These are phyloP conservation scores for Cyprinodon variegatus DNA, from an alignment of 2,113 vertebrate species.

Conservation along the genomic window DNA sequence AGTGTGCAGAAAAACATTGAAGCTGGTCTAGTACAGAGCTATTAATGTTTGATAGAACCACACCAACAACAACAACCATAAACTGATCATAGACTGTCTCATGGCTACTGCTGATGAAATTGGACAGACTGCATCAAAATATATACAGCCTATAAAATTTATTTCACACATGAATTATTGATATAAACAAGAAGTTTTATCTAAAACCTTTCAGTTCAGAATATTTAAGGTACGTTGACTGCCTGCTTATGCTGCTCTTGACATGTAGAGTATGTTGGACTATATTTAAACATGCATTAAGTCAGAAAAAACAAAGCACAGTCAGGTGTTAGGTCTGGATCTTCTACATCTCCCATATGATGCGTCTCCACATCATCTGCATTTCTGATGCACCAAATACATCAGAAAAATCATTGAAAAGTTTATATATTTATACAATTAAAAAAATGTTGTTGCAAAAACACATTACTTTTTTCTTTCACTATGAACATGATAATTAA, in stretches of 20 bases:
- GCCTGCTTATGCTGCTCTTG: not conserved
- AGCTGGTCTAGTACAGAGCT: constrained; percentile 37
- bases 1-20: constrained; percentile 12
- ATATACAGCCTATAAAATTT: no score
- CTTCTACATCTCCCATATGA: not conserved
- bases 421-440: not conserved
- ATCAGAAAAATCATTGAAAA: not conserved
- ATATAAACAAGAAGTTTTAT: not conserved
- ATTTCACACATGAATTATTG: not conserved
- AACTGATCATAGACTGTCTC: constrained; percentile 44
- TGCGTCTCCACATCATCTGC: not conserved
- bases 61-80: constrained; percentile 21
- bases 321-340: not conserved
- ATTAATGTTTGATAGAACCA: constrained; percentile 52
- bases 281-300: not conserved
- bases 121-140: constrained; percentile 27
- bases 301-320: not conserved
- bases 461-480: no score
- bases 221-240: not conserved
- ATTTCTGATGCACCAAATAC: not conserved
- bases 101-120: constrained; percentile 30
- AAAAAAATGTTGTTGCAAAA: not conserved
- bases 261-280: not conserved
- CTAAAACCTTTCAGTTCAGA: not conserved
- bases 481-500: no score